These are phyloP conservation scores for Rhabdomys pumilio DNA, from an alignment of 2,797 vertebrate species.

Conservation along the genomic window DNA sequence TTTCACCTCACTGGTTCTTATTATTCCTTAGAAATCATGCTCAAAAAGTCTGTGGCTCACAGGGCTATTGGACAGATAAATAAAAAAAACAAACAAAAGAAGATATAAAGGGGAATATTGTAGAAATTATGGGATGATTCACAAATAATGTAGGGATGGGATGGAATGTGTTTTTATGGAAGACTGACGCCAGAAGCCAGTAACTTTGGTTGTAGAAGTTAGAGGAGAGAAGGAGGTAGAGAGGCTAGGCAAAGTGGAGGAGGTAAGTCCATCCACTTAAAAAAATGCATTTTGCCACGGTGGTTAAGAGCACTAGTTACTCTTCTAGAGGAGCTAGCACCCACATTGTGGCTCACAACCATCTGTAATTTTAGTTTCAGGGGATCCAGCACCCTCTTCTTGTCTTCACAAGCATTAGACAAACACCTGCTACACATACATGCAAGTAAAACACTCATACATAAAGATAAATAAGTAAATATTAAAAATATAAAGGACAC, in stretches of 20 bases:
- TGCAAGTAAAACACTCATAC: not conserved
- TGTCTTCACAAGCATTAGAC: not conserved
- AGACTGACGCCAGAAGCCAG: not conserved
- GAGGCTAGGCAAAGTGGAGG: too few relatives aligned
- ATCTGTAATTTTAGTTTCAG: not conserved
- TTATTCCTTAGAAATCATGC: conserved; percentile 3
- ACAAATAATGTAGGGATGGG: not conserved
- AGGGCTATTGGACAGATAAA: not conserved
- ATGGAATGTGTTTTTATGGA: not conserved
- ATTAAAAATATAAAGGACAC: not conserved
- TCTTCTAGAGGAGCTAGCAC: not conserved
- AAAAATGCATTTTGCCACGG: not conserved
- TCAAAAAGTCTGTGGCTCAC: not conserved
- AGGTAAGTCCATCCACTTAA: not conserved
- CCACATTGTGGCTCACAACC: not conserved
- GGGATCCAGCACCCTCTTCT: not conserved
- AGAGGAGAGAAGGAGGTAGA: not conserved
- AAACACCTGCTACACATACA: too few relatives aligned
- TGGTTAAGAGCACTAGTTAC: not conserved
- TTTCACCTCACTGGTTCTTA: conserved; percentile 13
- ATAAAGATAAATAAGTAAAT: not conserved
- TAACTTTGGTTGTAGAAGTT: not conserved
- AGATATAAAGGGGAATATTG: not conserved
- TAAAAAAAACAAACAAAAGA: not conserved
- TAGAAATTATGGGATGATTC: not conserved